Conservation (phyloP, 2,888 invertebrate species). For the Lasiommata megera region DNA sequence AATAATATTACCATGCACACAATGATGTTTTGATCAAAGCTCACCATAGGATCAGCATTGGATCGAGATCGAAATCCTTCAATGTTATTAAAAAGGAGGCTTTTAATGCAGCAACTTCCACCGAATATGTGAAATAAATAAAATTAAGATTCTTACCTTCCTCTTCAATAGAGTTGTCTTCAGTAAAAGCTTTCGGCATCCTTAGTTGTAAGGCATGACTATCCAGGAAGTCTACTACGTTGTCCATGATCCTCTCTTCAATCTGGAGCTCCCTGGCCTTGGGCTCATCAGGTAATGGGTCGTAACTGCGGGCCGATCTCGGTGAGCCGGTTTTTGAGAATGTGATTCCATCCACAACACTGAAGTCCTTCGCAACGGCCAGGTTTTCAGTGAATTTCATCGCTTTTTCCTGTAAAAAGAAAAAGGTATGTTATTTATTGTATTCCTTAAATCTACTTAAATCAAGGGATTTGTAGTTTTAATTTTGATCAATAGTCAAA, state of each 20-base stretch:
- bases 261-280: conserved; percentile 65
- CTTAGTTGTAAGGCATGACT: conserved; percentile 67
- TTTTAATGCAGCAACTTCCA: no score
- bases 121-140: no score
- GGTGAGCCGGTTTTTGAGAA: conserved; percentile 68
- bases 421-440: background rate
- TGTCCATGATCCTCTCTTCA: conserved; percentile 73
- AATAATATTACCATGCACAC: no score
- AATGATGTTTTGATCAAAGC: no score
- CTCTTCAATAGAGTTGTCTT: conserved; percentile 70
- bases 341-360: conserved; percentile 63
- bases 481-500: no score
- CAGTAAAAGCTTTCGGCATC: conserved; percentile 71
- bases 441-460: no score
- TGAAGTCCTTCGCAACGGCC: conserved; percentile 66
- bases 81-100: no score
- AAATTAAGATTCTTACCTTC: conserved; percentile 53
- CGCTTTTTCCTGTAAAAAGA: conserved; percentile 66
- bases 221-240: conserved; percentile 70
- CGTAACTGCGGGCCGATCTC: conserved; percentile 68
- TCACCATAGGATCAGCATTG: no score
- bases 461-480: no score
- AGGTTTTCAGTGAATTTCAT: conserved; percentile 73
- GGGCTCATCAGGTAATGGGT: conserved; percentile 66
- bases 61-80: no score